Conservation (phyloP, 2,888 invertebrate species). For the Agrochola lychnidis region DNA sequence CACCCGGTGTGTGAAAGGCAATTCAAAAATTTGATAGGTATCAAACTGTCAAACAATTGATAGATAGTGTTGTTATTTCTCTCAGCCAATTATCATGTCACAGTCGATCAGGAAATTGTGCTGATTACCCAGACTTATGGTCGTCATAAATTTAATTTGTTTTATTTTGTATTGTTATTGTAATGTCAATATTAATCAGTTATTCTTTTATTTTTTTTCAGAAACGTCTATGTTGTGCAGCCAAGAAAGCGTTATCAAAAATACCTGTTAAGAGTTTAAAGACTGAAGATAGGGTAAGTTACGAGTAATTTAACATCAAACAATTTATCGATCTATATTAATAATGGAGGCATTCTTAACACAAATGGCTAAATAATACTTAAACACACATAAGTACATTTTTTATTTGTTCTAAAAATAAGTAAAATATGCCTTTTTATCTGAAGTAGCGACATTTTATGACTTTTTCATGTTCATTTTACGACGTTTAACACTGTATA, state of each 20-base stretch:
- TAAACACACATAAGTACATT: not conserved
- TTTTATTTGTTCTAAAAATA: conserved; percentile 4
- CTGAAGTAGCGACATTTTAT: not conserved
- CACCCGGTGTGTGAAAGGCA: not conserved
- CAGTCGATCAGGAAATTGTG: not conserved
- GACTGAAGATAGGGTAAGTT: conserved; percentile 95
- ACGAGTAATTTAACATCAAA: not conserved
- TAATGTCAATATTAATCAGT: not conserved
- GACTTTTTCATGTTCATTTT: not conserved
- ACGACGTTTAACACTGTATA: not conserved
- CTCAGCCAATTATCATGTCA: not conserved
- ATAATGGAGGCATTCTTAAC: not conserved
- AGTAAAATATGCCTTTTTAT: not conserved
- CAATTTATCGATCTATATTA: not conserved
- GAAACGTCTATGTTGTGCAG: conserved; percentile 97
- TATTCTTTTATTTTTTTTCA: conserved; percentile 84
- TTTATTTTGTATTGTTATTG: not conserved
- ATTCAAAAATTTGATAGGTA: not conserved
- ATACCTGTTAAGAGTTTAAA: conserved; percentile 97
- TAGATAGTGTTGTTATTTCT: not conserved
- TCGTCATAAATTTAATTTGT: not conserved
- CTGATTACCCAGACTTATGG: not conserved
- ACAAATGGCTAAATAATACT: not conserved
- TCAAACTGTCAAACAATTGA: not conserved
- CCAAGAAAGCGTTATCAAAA: conserved; percentile 97